Percentiles rank a stretch among this genome's conserved stretches.
Conservation (phyloP, 2,797 vertebrate genomes). For the Rousettus madagascariensis region DNA sequence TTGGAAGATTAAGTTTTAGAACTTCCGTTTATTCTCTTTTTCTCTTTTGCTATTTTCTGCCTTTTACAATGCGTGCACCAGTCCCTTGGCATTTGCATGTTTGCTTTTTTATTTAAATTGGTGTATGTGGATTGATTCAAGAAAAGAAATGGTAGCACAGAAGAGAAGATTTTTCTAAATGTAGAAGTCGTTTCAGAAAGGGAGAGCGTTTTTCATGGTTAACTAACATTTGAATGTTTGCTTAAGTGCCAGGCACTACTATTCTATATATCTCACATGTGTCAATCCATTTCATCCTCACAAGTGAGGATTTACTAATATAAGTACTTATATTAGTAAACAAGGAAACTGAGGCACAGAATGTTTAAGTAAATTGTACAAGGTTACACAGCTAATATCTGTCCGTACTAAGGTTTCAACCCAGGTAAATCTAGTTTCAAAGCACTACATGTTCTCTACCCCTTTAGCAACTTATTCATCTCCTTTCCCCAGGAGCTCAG, state of each 20-base stretch:
- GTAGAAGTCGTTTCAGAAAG: conserved; percentile 20
- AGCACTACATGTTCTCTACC: background rate
- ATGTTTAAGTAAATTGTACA: background rate
- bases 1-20: conserved; percentile 24
- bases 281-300: background rate
- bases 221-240: background rate
- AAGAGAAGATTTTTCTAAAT: background rate
- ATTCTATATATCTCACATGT: accelerated
- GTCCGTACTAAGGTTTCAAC: background rate
- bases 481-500: background rate
- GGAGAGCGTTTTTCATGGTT: background rate
- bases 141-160: background rate
- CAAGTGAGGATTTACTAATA: too few relatives aligned
- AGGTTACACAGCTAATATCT: background rate
- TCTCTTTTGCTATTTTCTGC: background rate
- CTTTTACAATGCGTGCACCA: background rate
- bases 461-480: background rate
- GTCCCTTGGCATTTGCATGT: background rate
- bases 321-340: background rate
- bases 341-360: background rate
- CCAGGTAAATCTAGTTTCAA: background rate
- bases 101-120: conserved; percentile 41
- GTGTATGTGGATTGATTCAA: background rate
- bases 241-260: background rate
- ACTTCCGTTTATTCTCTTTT: conserved; percentile 33